Conservation (phyloP, 2,797 vertebrate species). For the Gallinago solitaria region DNA sequence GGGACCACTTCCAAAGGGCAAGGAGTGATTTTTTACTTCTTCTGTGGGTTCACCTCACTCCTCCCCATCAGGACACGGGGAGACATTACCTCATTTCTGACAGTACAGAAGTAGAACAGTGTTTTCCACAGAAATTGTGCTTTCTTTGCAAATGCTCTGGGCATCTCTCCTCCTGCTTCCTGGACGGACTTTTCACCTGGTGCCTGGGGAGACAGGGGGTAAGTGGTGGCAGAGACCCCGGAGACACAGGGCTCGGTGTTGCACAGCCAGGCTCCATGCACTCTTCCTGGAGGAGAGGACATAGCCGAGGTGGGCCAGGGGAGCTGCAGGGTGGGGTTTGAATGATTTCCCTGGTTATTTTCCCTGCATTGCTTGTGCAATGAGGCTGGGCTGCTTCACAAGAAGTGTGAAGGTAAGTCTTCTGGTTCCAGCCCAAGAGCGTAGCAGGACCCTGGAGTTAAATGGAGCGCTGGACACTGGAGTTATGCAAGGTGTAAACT, state of each 20-base stretch:
- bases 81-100: neutral
- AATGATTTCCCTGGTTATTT: neutral
- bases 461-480: neutral
- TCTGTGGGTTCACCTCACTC: neutral
- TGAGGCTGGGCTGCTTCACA: neutral
- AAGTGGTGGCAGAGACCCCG: neutral
- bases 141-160: neutral
- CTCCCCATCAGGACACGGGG: too few relatives aligned
- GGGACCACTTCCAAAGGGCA: rapidly evolving
- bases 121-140: neutral
- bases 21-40: neutral
- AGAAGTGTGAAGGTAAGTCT: neutral
- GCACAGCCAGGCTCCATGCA: rapidly evolving
- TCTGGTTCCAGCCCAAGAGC: neutral
- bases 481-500: rapidly evolving
- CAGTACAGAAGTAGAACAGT: neutral
- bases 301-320: rapidly evolving
- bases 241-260: rapidly evolving
- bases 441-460: neutral
- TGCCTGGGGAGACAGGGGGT: rapidly evolving
- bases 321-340: neutral
- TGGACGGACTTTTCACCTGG: rapidly evolving
- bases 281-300: rapidly evolving
- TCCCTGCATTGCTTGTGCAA: neutral
- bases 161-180: rapidly evolving